These are phyloP conservation scores for Pantala flavescens DNA, from an alignment of 1,140 invertebrate species.

Conservation along the genomic window DNA sequence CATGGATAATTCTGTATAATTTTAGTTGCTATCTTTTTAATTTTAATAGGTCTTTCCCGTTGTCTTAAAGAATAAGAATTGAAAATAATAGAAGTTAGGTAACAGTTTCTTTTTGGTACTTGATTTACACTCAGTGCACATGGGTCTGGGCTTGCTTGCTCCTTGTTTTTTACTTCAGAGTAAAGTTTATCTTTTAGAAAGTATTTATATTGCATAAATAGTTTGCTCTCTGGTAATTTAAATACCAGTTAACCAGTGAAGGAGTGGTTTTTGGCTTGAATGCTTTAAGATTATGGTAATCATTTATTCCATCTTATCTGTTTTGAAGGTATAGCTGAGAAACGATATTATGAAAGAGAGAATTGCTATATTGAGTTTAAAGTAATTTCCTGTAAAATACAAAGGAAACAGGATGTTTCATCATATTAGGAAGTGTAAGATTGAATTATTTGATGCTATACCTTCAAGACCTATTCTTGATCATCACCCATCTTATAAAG, in stretches of 20 bases:
- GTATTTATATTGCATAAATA: slow-evolving; percentile 10
- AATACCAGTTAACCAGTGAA: slow-evolving; percentile 14
- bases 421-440: not conserved
- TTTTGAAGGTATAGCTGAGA: slow-evolving; percentile 21
- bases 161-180: slow-evolving; percentile 14
- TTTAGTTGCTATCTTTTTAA: not conserved
- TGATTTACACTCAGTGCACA: slow-evolving; percentile 9
- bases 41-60: not conserved
- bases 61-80: not conserved
- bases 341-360: not conserved
- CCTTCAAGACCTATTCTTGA: slow-evolving; percentile 16
- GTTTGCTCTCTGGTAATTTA: slow-evolving; percentile 10
- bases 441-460: slow-evolving; percentile 11
- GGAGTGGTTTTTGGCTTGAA: slow-evolving; percentile 23
- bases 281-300: slow-evolving; percentile 19
- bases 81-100: slow-evolving; percentile 4
- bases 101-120: not conserved
- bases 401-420: not conserved
- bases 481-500: slow-evolving; percentile 13
- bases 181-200: slow-evolving; percentile 12
- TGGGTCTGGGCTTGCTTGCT: slow-evolving; percentile 10
- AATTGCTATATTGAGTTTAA: not conserved
- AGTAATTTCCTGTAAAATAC: not conserved
- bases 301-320: slow-evolving; percentile 17
- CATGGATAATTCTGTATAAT: not conserved